Base-by-base conservation (phyloP, 2,888 invertebrate genomes). In the Cremastobaeus sp. region DNA sequence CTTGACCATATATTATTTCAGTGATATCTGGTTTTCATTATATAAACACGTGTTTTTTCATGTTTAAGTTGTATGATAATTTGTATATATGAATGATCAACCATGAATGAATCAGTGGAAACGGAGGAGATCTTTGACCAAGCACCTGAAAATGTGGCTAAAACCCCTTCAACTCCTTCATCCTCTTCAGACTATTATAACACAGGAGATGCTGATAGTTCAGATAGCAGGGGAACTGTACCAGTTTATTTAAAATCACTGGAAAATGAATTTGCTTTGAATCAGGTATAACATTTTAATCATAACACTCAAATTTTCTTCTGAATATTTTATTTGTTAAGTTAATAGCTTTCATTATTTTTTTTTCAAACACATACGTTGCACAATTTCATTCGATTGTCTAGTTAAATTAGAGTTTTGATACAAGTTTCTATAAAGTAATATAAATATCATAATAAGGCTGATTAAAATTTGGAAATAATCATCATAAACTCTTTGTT, bases 161-260 rank as follows among this genome's bases (percentile, higher is more conserved):
- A 88, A 0, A 87, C 89, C 0, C 77, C 86, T 1, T 90, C 90
- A 2, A 90, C 90, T 4, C 91, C 91, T 1, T 91, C 92, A 0
- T 89, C 91, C 0, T 90, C 91, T 0, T 92, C 92, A 0, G 91
- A 91, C 8, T 90, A 91, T 69, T 88, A 91, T 15, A 91, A 91
- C 1, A 91, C 90, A 0, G 92, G 86, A 47, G 83, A 80, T 17
- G 85, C 92, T 82, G 92, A 92, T 9, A 91, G 90, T 74, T 91
- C 90, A 66, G 92, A 92, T 17, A 83, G 85, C 34, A 90, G 88
- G 83, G 89, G 90, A 0, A 89, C 89, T 41, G 89, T 91, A 30
- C 90, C 90, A 1, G 84, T 86, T 12, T 89, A 88, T 77, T 82
- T 90, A 52, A 89, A 88, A 68, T 86, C 89, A 1, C 88, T 90